Evolutionary conservation across 1,140 invertebrate genomes (phyloP).

Genomic region (Zaprionus inermis): DNA sequence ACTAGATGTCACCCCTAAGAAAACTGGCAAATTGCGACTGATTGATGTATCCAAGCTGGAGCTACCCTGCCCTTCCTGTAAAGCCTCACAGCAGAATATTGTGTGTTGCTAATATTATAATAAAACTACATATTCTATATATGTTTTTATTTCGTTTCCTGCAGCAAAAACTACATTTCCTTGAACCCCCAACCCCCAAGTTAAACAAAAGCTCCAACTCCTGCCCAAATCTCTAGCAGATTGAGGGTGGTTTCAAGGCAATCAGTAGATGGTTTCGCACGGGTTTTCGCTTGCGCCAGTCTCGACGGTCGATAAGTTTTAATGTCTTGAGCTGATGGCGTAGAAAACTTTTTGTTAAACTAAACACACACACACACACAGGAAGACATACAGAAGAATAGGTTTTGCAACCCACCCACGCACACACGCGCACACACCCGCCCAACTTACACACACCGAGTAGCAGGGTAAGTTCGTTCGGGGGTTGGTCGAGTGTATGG

Average conservation of each 20-base stretch:
- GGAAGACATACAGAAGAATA: conserved; percentile 3
- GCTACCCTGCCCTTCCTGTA: neutral
- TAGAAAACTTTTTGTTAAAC: conserved; percentile 77
- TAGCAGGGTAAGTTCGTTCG: conserved; percentile 25
- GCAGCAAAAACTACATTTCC: conserved; percentile 31
- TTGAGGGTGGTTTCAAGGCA: conserved; percentile 65
- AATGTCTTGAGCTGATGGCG: conserved; percentile 81
- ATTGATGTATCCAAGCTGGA: neutral
- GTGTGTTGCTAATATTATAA: neutral
- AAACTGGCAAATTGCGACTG: no score
- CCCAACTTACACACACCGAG: no score
- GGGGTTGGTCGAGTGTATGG: conserved; percentile 56
- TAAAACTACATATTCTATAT: conserved; percentile 9
- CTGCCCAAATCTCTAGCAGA: conserved; percentile 10
- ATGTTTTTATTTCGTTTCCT: conserved; percentile 8
- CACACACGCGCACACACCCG: conserved; percentile 2
- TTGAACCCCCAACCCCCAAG: no score
- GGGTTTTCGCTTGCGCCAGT: no score
- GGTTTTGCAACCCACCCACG: conserved; percentile 12
- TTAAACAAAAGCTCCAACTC: conserved; percentile 6
- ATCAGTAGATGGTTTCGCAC: conserved; percentile 15
- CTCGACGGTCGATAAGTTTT: conserved; percentile 74
- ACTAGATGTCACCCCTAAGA: no score
- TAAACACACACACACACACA: conserved; percentile 39
- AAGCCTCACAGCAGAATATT: neutral